These are phyloP conservation scores for Pelosia muscerda DNA, from an alignment of 2,888 invertebrate species.

Conservation along the genomic window DNA sequence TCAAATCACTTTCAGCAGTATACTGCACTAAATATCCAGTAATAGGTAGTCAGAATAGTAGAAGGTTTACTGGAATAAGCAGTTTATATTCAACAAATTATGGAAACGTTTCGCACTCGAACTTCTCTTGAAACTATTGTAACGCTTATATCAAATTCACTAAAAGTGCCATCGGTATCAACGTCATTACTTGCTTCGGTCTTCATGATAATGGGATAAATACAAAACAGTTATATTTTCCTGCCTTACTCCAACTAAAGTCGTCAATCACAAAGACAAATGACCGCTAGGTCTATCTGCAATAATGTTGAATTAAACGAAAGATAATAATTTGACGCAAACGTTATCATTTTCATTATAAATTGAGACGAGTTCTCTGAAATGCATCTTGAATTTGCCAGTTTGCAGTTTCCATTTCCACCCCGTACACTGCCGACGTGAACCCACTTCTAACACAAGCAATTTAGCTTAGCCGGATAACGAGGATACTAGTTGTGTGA, in stretches of 20 bases:
- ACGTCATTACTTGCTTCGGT: neutral
- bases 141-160: neutral
- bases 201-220: slow-evolving; percentile 1
- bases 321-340: neutral
- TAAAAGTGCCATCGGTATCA: neutral
- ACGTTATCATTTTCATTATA: neutral
- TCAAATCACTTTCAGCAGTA: too few species aligned
- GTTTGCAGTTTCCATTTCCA: neutral
- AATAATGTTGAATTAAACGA: neutral
- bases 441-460: neutral
- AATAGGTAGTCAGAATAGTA: neutral
- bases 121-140: neutral
- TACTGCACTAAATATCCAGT: too few species aligned
- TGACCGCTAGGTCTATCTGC: neutral
- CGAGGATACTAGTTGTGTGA: neutral
- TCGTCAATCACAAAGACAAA: slow-evolving; percentile 13
- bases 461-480: neutral
- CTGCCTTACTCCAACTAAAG: neutral
- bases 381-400: neutral
- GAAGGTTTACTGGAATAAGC: neutral
- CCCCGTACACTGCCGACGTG: neutral
- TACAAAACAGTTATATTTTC: neutral
- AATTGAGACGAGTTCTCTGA: neutral
- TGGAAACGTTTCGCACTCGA: neutral
- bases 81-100: neutral